phyloP scores from a whole-genome alignment of 2,888 invertebrate species.

The Acrocyrtus sp. region DNA sequence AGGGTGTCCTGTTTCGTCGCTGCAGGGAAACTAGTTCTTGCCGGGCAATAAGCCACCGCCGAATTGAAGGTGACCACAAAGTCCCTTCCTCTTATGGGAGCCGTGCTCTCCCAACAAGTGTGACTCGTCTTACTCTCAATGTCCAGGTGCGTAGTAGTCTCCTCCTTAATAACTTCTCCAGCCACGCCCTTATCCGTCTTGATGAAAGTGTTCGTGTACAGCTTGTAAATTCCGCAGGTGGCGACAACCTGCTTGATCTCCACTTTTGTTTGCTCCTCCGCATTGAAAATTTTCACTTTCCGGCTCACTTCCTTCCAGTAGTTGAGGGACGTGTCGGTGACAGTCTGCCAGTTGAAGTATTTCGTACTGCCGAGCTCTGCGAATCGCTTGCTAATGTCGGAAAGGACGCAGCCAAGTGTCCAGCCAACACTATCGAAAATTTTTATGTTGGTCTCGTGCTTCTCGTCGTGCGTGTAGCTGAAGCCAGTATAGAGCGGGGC shows the following conservation, averaged over 20 bases:
- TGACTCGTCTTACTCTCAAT: neutral
- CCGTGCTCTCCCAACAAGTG: constrained; percentile 1
- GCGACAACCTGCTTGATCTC: constrained; percentile 11
- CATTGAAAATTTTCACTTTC: neutral
- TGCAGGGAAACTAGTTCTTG: neutral
- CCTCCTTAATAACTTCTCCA: neutral
- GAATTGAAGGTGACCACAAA: neutral
- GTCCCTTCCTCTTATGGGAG: constrained; percentile 19
- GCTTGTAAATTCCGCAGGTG: neutral
- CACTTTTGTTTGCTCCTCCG: neutral
- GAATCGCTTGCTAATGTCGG: neutral
- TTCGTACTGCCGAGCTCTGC: neutral
- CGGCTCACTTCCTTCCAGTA: constrained; percentile 3
- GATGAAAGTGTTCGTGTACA: constrained; percentile 11
- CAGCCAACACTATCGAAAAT: constrained; percentile 10
- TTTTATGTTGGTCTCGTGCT: neutral
- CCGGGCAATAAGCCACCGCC: neutral
- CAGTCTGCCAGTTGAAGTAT: neutral
- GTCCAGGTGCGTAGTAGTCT: neutral
- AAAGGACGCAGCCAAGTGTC: neutral
- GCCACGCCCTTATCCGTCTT: neutral
- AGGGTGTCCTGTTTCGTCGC: neutral
- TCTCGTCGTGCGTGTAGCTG: neutral
- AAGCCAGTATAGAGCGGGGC: constrained; percentile 3
- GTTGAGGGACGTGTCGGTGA: neutral